phyloP scores from a whole-genome alignment of 2,888 invertebrate genomes.

The Teleogryllus oceanicus region DNA sequence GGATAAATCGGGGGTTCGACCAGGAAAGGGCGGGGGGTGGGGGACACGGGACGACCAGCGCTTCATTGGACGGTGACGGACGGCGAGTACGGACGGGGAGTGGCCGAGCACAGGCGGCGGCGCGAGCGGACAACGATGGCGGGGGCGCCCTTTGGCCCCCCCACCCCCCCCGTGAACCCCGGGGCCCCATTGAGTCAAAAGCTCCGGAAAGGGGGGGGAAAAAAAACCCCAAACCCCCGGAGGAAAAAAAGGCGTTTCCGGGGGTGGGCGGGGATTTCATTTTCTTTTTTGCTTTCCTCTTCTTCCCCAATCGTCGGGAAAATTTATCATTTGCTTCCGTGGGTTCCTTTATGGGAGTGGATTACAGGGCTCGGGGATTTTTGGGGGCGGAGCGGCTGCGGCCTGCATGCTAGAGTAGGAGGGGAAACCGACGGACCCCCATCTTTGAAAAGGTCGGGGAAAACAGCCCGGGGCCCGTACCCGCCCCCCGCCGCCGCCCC shows the following conservation, averaged over 20 bases:
- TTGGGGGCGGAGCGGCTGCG: conserved; percentile 27
- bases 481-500: conserved; percentile 28
- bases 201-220: not conserved
- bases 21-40: no score
- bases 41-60: no score
- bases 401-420: conserved; percentile 24
- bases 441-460: conserved; percentile 36
- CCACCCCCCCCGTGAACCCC: no score
- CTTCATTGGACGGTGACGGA: no score
- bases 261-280: not conserved
- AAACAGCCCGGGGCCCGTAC: conserved; percentile 36
- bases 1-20: no score
- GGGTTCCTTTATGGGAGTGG: conserved; percentile 38
- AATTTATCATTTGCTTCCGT: conserved; percentile 38
- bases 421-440: conserved; percentile 34
- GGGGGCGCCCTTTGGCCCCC: not conserved
- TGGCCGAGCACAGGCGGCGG: conserved; percentile 18
- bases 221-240: not conserved
- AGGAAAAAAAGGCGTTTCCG: not conserved
- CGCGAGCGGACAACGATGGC: not conserved
- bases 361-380: conserved; percentile 38
- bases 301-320: conserved; percentile 37
- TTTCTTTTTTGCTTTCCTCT: conserved; percentile 32
- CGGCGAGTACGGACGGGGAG: not conserved
- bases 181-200: no score